These are phyloP conservation scores for Chlorops oryzae DNA, from an alignment of 1,140 invertebrate species.

Conservation along the genomic window DNA sequence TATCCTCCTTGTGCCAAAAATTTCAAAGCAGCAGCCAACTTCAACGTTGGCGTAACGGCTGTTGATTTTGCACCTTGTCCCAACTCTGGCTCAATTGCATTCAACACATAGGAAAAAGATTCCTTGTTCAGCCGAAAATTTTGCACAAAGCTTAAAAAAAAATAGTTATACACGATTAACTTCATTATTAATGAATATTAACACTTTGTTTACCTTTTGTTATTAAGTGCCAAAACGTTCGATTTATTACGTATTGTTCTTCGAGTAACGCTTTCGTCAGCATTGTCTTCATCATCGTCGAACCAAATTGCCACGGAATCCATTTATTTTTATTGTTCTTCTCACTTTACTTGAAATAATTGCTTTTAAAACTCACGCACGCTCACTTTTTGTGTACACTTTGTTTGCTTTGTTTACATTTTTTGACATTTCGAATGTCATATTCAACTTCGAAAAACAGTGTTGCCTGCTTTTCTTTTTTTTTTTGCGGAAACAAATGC, in stretches of 20 bases:
- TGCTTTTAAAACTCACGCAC: neutral
- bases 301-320: conserved; percentile 6
- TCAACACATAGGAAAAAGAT: conserved; percentile 2
- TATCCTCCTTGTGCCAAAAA: conserved; percentile 6
- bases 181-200: neutral
- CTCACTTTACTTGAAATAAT: no score
- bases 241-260: conserved; percentile 3
- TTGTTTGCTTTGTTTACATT: conserved; percentile 6
- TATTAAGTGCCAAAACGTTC: neutral
- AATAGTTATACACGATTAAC: neutral
- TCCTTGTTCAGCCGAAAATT: conserved; percentile 5
- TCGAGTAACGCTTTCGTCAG: neutral
- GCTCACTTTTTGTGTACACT: neutral
- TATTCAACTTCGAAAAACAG: no score
- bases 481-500: neutral
- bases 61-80: neutral
- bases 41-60: neutral
- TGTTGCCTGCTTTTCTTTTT: neutral
- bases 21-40: conserved; percentile 2
- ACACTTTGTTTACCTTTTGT: neutral
- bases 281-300: neutral
- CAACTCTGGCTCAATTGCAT: neutral
- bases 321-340: neutral
- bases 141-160: conserved; percentile 5
- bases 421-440: neutral